Evolutionary conservation across 1,140 invertebrate species (phyloP), one percentile per base, ranked within the genome.

Genomic region (Drosophila kurseongensis): DNA sequence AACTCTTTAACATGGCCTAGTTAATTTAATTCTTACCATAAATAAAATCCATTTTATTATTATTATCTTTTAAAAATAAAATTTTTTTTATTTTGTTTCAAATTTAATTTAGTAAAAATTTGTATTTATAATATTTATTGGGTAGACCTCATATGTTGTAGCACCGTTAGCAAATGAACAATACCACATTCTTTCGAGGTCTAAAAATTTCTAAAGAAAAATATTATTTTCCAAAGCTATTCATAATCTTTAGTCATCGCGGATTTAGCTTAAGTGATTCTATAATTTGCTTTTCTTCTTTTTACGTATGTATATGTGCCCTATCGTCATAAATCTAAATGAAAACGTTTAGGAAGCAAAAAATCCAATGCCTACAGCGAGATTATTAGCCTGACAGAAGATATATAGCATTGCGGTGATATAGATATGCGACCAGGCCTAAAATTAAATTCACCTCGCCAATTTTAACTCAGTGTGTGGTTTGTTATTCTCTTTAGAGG

Each of bases 351-450:
- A 78, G 78, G 60, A 60, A 67, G 65, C 59, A 6, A 44, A 55
- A 40, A 58, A 38, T 54, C 54, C 5, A 47, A 76, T 80, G 73
- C 81, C 81, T 61, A 85, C 81, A 71, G 38, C 18, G 29, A 52
- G 81, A 85, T 85, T 86, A 85, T 75, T 83, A 61, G 75, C 74
- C 76, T 82, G 68, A 55, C 45, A 52, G 41, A n/a, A 47, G 42
- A 47, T 38, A 36, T 58, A 27, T 38, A 42, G 18, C 45, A 13
- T 52, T 12, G 40, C 10, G 9, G 14, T 14, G n/a, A 14, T 68
- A 75, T 51, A 72, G 52, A 78, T 62, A 42, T n/a, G 38, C 13
- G 51, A 27, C 27, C 41, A 66, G 79, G 78, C 79, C 75, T 82
- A 63, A 82, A 75, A 63, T 67, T 63, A 81, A 67, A 81, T 58